A percentile compares a stretch with the other conserved stretches of the same genome.
These are phyloP conservation scores for Odocoileus virginianus DNA, from an alignment of 2,113 vertebrate species.

Conservation along the genomic window DNA sequence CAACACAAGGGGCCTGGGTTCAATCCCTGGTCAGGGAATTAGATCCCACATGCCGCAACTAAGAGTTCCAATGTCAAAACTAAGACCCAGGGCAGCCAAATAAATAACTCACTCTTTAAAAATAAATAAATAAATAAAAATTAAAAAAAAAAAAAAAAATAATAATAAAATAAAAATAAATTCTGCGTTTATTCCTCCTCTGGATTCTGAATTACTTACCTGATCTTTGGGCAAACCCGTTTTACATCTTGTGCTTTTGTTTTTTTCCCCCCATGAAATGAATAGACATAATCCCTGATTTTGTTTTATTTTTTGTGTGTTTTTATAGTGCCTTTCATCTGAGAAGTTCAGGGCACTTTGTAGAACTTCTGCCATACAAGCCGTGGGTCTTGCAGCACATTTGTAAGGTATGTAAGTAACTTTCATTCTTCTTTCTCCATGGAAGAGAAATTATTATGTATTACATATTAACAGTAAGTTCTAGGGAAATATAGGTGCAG, in stretches of 20 bases:
- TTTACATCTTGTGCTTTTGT: not conserved
- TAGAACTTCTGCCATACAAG: constrained; percentile 34
- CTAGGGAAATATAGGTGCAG: not conserved
- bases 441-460: not conserved
- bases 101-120: no score
- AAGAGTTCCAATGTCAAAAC: no score
- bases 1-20: no score
- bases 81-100: no score
- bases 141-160: no score
- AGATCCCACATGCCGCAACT: no score
- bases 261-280: not conserved
- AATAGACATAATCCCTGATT: constrained; percentile 34
- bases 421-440: not conserved
- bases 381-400: constrained; percentile 29
- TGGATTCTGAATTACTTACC: not conserved
- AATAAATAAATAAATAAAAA: no score
- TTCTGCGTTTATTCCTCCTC: not conserved
- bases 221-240: not conserved
- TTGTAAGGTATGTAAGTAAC: constrained; percentile 66
- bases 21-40: no score
- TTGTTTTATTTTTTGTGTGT: constrained; percentile 3
- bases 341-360: constrained; percentile 56
- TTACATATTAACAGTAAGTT: not conserved
- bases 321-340: constrained; percentile 63
- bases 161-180: not conserved